These are phyloP conservation scores for Australoheros facetus DNA, from an alignment of 2,797 vertebrate genomes.

Conservation along the genomic window DNA sequence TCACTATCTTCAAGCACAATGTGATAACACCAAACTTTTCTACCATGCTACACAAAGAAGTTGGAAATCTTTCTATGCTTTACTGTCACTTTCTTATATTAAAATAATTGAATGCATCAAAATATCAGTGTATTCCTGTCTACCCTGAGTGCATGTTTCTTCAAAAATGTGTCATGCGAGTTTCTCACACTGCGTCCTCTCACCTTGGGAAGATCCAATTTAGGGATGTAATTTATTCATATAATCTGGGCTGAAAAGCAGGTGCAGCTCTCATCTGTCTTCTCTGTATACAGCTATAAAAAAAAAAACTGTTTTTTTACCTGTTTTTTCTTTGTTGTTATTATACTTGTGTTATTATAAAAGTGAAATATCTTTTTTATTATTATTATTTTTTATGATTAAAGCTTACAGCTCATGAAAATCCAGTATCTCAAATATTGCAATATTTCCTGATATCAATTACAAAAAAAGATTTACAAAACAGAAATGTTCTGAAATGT, in stretches of 20 bases:
- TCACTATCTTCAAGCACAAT: slow-evolving; percentile 34
- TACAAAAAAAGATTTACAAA: not conserved
- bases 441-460: not conserved
- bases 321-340: not conserved
- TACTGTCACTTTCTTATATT: slow-evolving; percentile 36
- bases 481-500: not conserved
- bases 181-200: slow-evolving; percentile 36
- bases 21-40: slow-evolving; percentile 30
- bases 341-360: too few relatives aligned
- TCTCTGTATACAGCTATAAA: not conserved
- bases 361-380: not conserved
- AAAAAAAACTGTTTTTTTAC: too few relatives aligned
- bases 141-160: slow-evolving; percentile 27
- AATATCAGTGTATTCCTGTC: slow-evolving; percentile 28
- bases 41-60: not conserved
- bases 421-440: not conserved
- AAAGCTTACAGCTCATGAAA: not conserved
- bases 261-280: slow-evolving; percentile 18
- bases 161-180: slow-evolving; percentile 46
- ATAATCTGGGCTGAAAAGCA: slow-evolving; percentile 59
- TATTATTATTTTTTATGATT: not conserved
- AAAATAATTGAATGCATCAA: slow-evolving; percentile 46
- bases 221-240: slow-evolving; percentile 40
- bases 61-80: slow-evolving; percentile 17
- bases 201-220: slow-evolving; percentile 44